phyloP scores from a whole-genome alignment of 2,797 vertebrate species.

The Hozukius guyotensis region DNA sequence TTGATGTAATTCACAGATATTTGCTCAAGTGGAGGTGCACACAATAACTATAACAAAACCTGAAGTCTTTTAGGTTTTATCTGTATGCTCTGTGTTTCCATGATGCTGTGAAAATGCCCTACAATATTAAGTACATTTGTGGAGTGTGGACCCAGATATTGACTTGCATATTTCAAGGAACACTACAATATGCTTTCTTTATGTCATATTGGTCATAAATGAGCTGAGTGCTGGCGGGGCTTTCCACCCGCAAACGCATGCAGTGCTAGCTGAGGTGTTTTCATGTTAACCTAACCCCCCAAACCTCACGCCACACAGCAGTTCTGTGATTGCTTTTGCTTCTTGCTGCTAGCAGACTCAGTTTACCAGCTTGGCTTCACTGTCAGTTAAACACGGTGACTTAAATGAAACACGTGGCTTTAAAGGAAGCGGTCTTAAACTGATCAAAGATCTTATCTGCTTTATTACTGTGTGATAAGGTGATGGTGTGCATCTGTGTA shows the following conservation, averaged over 20 bases:
- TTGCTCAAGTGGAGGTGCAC: constrained; percentile 9
- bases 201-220: neutral
- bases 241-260: neutral
- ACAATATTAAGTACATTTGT: neutral
- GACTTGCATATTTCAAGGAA: constrained; percentile 6
- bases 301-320: neutral
- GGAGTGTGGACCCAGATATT: constrained; percentile 7
- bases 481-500: neutral
- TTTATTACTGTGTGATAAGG: neutral
- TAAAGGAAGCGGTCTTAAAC: neutral
- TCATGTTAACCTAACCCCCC: constrained; percentile 17
- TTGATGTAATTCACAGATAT: neutral
- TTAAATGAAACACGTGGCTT: constrained; percentile 4
- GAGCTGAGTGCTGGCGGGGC: neutral
- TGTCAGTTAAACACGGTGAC: neutral
- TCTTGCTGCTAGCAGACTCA: constrained; percentile 25
- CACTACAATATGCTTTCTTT: neutral
- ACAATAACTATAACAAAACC: neutral
- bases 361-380: constrained; percentile 35
- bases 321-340: constrained; percentile 35
- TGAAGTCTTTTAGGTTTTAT: neutral
- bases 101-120: neutral
- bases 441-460: too few species aligned
- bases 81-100: neutral
- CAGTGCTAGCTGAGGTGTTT: constrained; percentile 22